Conservation (phyloP, 2,888 invertebrate genomes). For the Agonopterix heracliana region DNA sequence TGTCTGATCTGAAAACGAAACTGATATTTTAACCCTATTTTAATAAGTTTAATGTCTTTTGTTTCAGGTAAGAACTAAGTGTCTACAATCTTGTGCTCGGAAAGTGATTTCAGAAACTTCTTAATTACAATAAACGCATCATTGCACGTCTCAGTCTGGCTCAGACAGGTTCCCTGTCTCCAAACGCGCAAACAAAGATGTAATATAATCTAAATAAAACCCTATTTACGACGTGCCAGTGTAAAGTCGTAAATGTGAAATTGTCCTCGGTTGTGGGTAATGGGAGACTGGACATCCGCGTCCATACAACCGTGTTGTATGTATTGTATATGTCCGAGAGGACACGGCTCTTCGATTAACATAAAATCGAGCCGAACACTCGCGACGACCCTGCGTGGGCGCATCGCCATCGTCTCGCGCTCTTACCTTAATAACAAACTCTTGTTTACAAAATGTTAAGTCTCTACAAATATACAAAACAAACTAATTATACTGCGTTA, state of each 20-base stretch:
- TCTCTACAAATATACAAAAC: conserved; percentile 15
- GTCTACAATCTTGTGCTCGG: too few relatives aligned
- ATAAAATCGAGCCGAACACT: conserved; percentile 60
- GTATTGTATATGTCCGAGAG: conserved; percentile 38
- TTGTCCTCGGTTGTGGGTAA: conserved; percentile 56
- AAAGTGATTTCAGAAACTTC: too few relatives aligned
- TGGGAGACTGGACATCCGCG: conserved; percentile 25
- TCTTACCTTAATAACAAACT: conserved; percentile 16
- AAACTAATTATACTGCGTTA: conserved; percentile 16
- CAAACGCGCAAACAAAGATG: conserved; percentile 15
- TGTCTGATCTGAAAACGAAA: too few relatives aligned
- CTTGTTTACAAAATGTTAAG: conserved; percentile 13
- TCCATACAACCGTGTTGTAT: conserved; percentile 42
- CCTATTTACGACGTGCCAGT: conserved; percentile 60
- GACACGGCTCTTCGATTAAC: conserved; percentile 75
- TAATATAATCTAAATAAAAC: conserved; percentile 55
- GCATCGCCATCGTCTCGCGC: conserved; percentile 33
- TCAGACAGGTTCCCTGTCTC: background rate
- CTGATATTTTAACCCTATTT: too few relatives aligned
- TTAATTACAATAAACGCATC: too few relatives aligned
- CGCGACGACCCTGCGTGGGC: conserved; percentile 56
- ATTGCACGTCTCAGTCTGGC: too few relatives aligned
- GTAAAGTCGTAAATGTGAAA: conserved; percentile 67
- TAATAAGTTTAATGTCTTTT: too few relatives aligned
- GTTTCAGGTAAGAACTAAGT: too few relatives aligned